Evolutionary conservation across 2,113 vertebrate genomes (phyloP).

Genomic region (Petaurus breviceps): DNA sequence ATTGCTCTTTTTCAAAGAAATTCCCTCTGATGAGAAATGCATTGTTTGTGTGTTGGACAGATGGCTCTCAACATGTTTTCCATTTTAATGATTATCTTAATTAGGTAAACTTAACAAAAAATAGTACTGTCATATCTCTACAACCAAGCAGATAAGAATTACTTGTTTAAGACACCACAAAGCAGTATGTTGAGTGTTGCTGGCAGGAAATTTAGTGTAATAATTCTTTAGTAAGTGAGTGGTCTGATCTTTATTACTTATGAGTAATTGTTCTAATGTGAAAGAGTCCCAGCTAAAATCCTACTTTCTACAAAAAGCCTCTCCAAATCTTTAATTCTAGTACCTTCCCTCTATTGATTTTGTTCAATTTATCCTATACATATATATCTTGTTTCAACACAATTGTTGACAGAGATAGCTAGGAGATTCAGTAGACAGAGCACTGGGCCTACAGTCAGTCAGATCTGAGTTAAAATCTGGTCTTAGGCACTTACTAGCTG

Average conservation of each 20-base stretch:
- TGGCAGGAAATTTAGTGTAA: neutral
- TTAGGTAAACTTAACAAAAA: neutral
- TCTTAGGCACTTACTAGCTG: neutral
- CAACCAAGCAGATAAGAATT: neutral
- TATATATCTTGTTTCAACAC: neutral
- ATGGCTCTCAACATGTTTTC: neutral
- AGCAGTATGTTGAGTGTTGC: neutral
- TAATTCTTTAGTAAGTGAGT: neutral
- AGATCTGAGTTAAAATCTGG: neutral
- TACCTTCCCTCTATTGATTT: neutral
- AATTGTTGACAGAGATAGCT: neutral
- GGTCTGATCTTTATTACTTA: neutral
- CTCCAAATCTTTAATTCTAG: neutral
- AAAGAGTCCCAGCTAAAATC: neutral
- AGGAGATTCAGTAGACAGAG: neutral
- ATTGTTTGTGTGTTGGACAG: neutral
- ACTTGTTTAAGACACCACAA: neutral
- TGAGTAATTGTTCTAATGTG: neutral
- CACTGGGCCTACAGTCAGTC: neutral
- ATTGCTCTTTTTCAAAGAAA: neutral
- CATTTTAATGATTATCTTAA: neutral
- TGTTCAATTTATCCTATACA: neutral
- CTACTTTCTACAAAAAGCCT: neutral
- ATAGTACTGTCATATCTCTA: neutral
- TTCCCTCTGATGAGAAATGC: conserved; percentile 34